A percentile compares a stretch with the other conserved stretches of the same genome.
Conservation (phyloP, 2,113 vertebrate species). For the Bubalus kerabau region DNA sequence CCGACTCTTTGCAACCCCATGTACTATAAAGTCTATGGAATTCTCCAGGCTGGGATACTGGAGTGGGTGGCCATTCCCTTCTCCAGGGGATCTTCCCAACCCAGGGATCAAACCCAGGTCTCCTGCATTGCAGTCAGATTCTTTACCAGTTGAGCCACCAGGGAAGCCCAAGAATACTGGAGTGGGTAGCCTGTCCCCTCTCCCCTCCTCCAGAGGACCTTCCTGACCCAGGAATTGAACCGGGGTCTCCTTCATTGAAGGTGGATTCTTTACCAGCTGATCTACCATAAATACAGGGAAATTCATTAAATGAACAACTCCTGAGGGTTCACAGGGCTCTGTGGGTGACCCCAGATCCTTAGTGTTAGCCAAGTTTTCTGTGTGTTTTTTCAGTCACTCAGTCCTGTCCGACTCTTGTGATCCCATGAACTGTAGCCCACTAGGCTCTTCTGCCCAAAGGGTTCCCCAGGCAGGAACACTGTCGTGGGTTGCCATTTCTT, state of each 20-base stretch:
- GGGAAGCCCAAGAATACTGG: not conserved
- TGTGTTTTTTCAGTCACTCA: not conserved
- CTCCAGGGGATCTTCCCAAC: not conserved
- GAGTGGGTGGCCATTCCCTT: not conserved
- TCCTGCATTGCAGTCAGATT: not conserved
- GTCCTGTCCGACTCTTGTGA: not conserved
- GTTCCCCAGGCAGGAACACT: not conserved
- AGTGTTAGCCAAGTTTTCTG: not conserved
- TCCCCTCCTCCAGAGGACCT: not conserved
- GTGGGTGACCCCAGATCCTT: too few species aligned
- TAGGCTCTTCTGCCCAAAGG: not conserved
- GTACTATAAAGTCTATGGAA: not conserved
- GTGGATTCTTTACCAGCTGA: not conserved
- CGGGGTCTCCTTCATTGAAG: not conserved
- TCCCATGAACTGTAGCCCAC: not conserved
- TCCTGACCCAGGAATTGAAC: not conserved
- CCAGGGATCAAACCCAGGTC: not conserved
- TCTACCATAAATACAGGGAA: not conserved
- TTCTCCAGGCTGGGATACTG: not conserved
- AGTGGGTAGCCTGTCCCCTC: not conserved
- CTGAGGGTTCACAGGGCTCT: not conserved
- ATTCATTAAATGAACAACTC: not conserved
- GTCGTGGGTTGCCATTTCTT: not conserved
- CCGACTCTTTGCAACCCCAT: not conserved
- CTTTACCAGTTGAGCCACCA: not conserved